Conservation (phyloP, 2,888 invertebrate species). For the Conistra vaccinii region DNA sequence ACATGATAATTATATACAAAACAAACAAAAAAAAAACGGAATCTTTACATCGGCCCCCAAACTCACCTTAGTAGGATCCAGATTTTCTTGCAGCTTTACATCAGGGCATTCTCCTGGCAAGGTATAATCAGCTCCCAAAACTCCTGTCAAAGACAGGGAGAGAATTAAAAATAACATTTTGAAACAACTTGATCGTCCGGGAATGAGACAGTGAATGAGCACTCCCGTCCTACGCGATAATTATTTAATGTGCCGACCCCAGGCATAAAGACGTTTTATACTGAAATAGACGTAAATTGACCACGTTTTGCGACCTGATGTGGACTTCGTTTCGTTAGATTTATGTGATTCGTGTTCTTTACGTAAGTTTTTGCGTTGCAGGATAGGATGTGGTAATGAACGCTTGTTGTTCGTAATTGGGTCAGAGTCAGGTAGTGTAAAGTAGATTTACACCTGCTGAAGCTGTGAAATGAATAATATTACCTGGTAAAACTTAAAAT, state of each 20-base stretch:
- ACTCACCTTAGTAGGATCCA: conserved; percentile 84
- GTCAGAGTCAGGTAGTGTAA: background rate
- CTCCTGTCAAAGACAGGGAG: conserved; percentile 69
- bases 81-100: conserved; percentile 83
- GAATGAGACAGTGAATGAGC: conserved; percentile 74
- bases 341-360: conserved; percentile 57
- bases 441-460: background rate
- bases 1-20: background rate
- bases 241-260: conserved; percentile 85
- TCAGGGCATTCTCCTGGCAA: conserved; percentile 83
- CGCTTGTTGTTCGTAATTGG: conserved; percentile 34
- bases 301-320: conserved; percentile 58
- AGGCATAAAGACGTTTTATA: conserved; percentile 72
- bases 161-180: conserved; percentile 76
- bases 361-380: conserved; percentile 47
- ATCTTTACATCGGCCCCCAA: background rate
- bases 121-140: conserved; percentile 79
- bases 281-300: conserved; percentile 65
- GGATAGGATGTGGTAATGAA: conserved; percentile 35
- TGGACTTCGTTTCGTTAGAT: conserved; percentile 71
- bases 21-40: background rate
- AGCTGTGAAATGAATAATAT: background rate
- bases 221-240: conserved; percentile 80
- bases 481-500: too few species aligned
- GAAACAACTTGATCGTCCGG: conserved; percentile 69